Percentiles rank a stretch among this genome's conserved stretches.
These are phyloP conservation scores for Lypha dubia DNA, from an alignment of 2,888 invertebrate species.

Conservation along the genomic window DNA sequence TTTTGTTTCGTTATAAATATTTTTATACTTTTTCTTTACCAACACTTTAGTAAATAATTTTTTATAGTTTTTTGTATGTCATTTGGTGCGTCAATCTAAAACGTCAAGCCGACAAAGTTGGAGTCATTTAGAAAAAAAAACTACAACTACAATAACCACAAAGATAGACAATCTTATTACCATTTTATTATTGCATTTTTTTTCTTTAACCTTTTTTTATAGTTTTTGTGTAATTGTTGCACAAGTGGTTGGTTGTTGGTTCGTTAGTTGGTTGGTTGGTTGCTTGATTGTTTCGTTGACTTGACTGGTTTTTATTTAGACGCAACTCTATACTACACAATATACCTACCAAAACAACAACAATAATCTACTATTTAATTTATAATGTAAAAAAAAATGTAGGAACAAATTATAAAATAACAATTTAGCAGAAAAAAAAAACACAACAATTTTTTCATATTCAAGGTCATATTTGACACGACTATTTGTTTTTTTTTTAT, in stretches of 20 bases:
- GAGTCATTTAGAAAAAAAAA: constrained; percentile 57
- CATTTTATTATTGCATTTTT: constrained; percentile 77
- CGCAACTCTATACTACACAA: constrained; percentile 64
- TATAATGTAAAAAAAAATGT: constrained; percentile 67
- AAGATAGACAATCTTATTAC: constrained; percentile 69
- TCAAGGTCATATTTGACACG: constrained; percentile 74
- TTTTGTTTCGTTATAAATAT: constrained; percentile 1
- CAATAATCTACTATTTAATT: constrained; percentile 62
- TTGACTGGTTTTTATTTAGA: constrained; percentile 58
- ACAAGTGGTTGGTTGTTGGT: constrained; percentile 76
- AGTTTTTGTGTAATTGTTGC: constrained; percentile 81
- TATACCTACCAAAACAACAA: constrained; percentile 32
- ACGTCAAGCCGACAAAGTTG: constrained; percentile 62
- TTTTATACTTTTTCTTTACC: constrained; percentile 7
- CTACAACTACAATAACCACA: constrained; percentile 57
- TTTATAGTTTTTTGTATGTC: constrained; percentile 58
- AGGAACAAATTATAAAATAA: constrained; percentile 72
- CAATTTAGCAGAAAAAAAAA: constrained; percentile 65
- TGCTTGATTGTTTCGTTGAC: constrained; percentile 54
- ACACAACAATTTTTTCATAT: constrained; percentile 65
- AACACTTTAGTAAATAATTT: constrained; percentile 34
- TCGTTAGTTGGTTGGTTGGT: constrained; percentile 41
- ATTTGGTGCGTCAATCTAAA: constrained; percentile 65
- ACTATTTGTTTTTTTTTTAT: too few species aligned
- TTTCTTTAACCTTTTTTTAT: constrained; percentile 78